These are phyloP conservation scores for Drosophila neocordata DNA, from an alignment of 1,140 invertebrate genomes.

Conservation along the genomic window DNA sequence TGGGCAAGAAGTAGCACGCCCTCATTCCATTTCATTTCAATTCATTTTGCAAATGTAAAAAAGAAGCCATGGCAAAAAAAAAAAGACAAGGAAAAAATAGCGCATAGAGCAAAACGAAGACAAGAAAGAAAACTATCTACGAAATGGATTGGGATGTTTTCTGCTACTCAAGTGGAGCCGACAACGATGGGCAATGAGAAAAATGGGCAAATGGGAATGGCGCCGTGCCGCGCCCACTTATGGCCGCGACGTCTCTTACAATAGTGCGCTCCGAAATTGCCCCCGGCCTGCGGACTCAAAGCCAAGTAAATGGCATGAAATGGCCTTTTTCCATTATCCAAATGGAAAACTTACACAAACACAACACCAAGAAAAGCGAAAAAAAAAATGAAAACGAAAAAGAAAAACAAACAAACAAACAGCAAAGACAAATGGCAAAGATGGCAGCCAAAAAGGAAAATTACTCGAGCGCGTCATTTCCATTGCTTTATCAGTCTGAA, in stretches of 20 bases:
- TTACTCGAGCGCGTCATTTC: conserved; percentile 74
- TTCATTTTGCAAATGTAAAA: conserved; percentile 82
- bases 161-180: conserved; percentile 41
- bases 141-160: conserved; percentile 37
- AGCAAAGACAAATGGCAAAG: conserved; percentile 60
- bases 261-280: conserved; percentile 71
- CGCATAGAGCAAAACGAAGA: background rate
- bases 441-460: conserved; percentile 59
- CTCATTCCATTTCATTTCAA: conserved; percentile 74
- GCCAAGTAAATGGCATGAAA: conserved; percentile 76
- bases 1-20: conserved; percentile 30
- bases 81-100: conserved; percentile 39
- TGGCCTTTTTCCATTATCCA: conserved; percentile 83
- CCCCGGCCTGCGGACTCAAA: conserved; percentile 42
- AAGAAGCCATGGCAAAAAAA: conserved; percentile 41
- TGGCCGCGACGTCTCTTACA: conserved; percentile 54
- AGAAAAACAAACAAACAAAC: conserved; percentile 43
- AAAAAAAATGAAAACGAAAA: conserved; percentile 51
- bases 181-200: background rate
- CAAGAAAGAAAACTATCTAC: conserved; percentile 20
- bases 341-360: conserved; percentile 82
- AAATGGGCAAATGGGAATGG: conserved; percentile 32
- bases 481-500: conserved; percentile 77
- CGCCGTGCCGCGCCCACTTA: conserved; percentile 75
- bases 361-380: conserved; percentile 16